These are phyloP conservation scores for Cyprinus carpio DNA, from an alignment of 2,113 vertebrate species.

Conservation along the genomic window DNA sequence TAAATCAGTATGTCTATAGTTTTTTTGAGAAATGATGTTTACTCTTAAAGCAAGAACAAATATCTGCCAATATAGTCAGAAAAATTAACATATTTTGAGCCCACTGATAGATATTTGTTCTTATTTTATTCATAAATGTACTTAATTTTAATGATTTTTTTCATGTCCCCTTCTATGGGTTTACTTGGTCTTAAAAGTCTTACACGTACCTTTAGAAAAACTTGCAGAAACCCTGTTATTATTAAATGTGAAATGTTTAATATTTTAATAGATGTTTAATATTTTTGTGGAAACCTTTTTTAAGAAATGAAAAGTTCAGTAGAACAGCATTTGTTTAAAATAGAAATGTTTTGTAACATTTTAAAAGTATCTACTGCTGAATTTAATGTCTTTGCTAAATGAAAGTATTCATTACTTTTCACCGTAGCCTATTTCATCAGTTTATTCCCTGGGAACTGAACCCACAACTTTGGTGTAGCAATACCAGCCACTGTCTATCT, in stretches of 20 bases:
- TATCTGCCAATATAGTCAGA: not conserved
- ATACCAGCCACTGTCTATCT: not conserved
- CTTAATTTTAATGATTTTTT: not conserved
- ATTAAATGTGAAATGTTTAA: no score
- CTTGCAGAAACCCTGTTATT: no score
- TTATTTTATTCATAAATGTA: not conserved
- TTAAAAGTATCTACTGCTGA: not conserved
- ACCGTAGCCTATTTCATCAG: not conserved
- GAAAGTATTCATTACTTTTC: not conserved
- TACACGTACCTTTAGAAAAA: no score
- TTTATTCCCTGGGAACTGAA: not conserved
- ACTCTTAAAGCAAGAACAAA: not conserved
- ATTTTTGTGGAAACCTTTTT: not conserved
- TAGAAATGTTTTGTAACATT: not conserved
- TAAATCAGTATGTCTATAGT: no score
- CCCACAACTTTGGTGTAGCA: not conserved
- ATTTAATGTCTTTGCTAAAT: not conserved
- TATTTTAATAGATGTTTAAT: not conserved
- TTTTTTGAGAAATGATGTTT: not conserved
- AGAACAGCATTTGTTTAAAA: not conserved
- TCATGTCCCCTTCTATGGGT: not conserved
- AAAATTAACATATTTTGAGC: not conserved
- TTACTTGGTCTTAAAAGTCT: not conserved
- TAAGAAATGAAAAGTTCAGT: not conserved
- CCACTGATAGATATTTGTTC: not conserved